Evolutionary conservation across 2,888 invertebrate species (phyloP), one percentile per base, ranked within the genome.

Genomic region (Oithona nana): DNA sequence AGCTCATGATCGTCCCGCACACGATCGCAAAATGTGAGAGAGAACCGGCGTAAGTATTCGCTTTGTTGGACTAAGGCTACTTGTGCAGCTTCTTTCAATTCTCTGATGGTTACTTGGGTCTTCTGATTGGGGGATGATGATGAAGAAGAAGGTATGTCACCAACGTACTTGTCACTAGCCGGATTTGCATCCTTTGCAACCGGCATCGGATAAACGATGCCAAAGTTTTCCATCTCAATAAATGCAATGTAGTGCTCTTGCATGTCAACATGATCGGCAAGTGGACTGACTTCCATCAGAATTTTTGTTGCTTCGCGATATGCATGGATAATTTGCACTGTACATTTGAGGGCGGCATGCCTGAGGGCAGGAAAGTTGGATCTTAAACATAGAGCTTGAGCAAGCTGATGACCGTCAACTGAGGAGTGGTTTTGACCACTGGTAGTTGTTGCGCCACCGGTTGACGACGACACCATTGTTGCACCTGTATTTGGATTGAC

Each of bases 161-260:
- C 58, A 8, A 26, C 56, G n/a, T n/a, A n/a, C n/a, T n/a, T n/a
- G 39, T 39, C 39, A 39, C 6, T 16, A 6, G 39, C 39, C 6
- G 39, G 8, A 11, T 6, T 39, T 6, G 39, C 39, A 39, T 16
- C 39, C 16, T 16, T 16, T 6, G 8, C 56, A 22, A 11, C 4
- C 6, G 39, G 39, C n/a, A n/a, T n/a, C n/a, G n/a, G n/a, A n/a
- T n/a, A n/a, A 6, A 6, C 30, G 6, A 61, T 51, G 20, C 30
- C 30, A 28, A 61, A 61, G 24, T 51, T 51, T n/a, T 51, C 61
- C 13, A 61, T 52, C n/a, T 61, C 61, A 52, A 61, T 30, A 54
- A 52, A 61, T 16, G 61, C 61, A 20, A 61, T 29, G 24, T 61
- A 61, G 54, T 61, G 61, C 48, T 61, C 61, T 29, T 54, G 16